Conservation (phyloP, 2,888 invertebrate genomes). For the Steinernema hermaphroditum region DNA sequence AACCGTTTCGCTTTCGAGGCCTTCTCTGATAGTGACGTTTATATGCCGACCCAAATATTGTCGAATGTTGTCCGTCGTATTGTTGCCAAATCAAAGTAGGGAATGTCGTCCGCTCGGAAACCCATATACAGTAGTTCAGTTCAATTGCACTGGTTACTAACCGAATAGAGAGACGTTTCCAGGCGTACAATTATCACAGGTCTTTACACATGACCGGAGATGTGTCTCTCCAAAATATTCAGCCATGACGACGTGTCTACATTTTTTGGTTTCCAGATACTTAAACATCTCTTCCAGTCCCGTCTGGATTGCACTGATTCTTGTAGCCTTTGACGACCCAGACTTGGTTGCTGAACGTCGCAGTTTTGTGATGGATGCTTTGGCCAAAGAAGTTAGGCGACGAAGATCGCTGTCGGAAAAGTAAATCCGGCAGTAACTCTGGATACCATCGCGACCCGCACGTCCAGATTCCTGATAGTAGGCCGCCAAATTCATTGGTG, state of each 20-base stretch:
- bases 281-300: constrained; percentile 59
- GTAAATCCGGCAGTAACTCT: constrained; percentile 87
- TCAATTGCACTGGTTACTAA: too few relatives aligned
- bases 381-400: constrained; percentile 31
- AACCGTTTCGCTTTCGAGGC: too few relatives aligned
- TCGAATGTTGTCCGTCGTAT: too few relatives aligned
- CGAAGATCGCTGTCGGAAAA: constrained; percentile 73
- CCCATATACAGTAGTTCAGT: too few relatives aligned
- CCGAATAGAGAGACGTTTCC: too few relatives aligned
- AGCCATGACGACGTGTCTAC: constrained; percentile 69
- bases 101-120: too few relatives aligned
- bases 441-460: constrained; percentile 90
- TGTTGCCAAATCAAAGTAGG: too few relatives aligned
- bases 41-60: too few relatives aligned
- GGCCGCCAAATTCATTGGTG: constrained; percentile 89
- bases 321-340: constrained; percentile 45
- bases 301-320: constrained; percentile 48
- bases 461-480: constrained; percentile 95
- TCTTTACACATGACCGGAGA: constrained; percentile 65
- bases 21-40: too few relatives aligned
- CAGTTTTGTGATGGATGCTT: neutral
- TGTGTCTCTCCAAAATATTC: constrained; percentile 69
- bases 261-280: constrained; percentile 56
- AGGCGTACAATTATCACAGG: constrained; percentile 68
- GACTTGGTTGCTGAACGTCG: constrained; percentile 47